Percentiles rank a stretch among this genome's conserved stretches.
These are phyloP conservation scores for Poicephalus meyeri DNA, from an alignment of 2,113 vertebrate species.

Conservation along the genomic window DNA sequence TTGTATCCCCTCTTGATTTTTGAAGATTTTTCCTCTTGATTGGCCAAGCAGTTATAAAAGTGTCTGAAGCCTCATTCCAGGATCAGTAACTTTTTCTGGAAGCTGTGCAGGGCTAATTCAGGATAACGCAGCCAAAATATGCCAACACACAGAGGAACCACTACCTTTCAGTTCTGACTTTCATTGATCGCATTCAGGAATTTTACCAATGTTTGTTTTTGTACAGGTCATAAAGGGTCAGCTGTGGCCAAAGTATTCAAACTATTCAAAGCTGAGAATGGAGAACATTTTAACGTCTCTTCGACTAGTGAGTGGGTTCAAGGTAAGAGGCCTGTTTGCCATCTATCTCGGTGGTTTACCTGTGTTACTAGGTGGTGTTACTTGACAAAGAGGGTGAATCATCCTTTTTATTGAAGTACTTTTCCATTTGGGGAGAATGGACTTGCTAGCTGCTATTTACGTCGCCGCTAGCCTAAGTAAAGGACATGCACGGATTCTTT, in stretches of 20 bases:
- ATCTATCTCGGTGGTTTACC: not conserved
- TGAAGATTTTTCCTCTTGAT: not conserved
- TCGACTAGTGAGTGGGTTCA: slow-evolving; percentile 92
- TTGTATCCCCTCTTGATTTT: not conserved
- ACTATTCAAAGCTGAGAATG: slow-evolving; percentile 81
- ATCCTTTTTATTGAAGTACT: not conserved
- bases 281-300: slow-evolving; percentile 87
- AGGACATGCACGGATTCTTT: not conserved
- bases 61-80: not conserved
- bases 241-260: slow-evolving; percentile 83
- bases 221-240: slow-evolving; percentile 85
- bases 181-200: too few species aligned
- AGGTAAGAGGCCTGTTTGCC: slow-evolving; percentile 75
- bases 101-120: not conserved
- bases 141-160: not conserved
- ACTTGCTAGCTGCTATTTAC: not conserved
- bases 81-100: not conserved
- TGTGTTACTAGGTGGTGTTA: too few species aligned
- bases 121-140: not conserved
- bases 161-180: not conserved
- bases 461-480: not conserved
- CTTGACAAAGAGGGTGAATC: not conserved
- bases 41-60: not conserved
- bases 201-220: not conserved
- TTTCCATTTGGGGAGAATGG: not conserved